Conservation (phyloP, 1,140 invertebrate genomes). For the Marisa cornuarietis region DNA sequence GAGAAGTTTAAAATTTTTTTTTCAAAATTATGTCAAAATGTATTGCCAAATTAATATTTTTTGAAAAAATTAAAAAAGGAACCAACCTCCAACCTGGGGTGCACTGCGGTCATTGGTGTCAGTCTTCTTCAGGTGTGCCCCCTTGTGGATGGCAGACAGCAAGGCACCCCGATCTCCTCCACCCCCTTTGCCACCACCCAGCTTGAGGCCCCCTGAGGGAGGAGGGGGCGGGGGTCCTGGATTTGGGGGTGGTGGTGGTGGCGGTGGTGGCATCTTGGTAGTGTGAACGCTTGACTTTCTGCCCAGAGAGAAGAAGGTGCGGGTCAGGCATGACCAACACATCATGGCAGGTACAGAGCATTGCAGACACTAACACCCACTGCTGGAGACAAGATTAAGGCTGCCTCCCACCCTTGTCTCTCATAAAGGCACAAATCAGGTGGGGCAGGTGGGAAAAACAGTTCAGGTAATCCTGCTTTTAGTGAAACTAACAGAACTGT, state of each 20-base stretch:
- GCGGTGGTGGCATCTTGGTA: slow-evolving; percentile 23
- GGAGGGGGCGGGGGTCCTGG: slow-evolving; percentile 11
- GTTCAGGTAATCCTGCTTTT: background rate
- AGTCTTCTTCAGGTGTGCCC: slow-evolving; percentile 83
- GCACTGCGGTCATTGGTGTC: slow-evolving; percentile 88
- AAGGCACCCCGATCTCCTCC: slow-evolving; percentile 72
- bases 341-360: background rate
- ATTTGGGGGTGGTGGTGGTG: slow-evolving; percentile 26
- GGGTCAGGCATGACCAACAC: background rate
- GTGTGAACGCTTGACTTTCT: background rate
- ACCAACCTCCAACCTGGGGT: slow-evolving; percentile 75
- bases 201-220: background rate
- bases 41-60: background rate
- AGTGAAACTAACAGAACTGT: background rate
- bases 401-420: too few species aligned
- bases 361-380: background rate
- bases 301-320: background rate
- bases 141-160: slow-evolving; percentile 83
- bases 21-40: background rate
- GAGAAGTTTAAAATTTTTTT: background rate
- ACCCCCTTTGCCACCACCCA: slow-evolving; percentile 2
- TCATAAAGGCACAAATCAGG: background rate
- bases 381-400: too few species aligned
- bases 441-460: background rate
- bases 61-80: background rate